Base-by-base conservation (phyloP, 2,888 invertebrate species). In the Troides oblongomaculatus region DNA sequence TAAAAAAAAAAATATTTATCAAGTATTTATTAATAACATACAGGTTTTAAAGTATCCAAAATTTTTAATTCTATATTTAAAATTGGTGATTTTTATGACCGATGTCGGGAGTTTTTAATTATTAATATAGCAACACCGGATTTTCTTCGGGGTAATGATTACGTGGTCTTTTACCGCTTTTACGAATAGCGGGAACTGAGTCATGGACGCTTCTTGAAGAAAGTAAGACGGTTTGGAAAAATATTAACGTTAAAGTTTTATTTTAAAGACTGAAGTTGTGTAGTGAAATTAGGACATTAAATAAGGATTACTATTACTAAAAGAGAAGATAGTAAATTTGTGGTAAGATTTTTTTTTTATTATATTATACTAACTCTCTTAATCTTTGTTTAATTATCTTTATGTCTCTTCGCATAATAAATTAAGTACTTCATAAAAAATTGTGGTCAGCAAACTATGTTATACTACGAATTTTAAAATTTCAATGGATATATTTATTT, bases 101-200 rank as follows among this genome's bases (percentile, higher is more conserved):
- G 30, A 30, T 30, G 5, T 30, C 30, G 30, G 46, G 7, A 79
- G 23, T 60, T 79, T 79, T 81, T 79, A 71, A 50, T 39, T 70
- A 30, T 71, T 63, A 1, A 50, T 73, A 70, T 77, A 72, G 87
- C 82, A 86, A 87, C 85, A 84, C 81, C 78, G 30, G 30, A 70
- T 53, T 59, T 57, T 53, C 36, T 21, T 67, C 72, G 71, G 75
- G 30, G 74, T 69, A 66, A 74, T 77, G 78, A 67, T 76, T 86
- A 86, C 87, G 86, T 87, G 86, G 80, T 78, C 74, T 77, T 75
- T 77, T 71, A 74, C 69, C 60, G 64, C 66, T 67, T 67, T 64
- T 67, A 67, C 64, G 60, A 72, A 60, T 62, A 71, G 71, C 71
- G 73, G 70, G 56, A 68, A 70, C 70, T 68, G 71, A 72, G 72